Evolutionary conservation across 92 coral and sea anemone species (phyloP), one percentile per base, ranked within the genome.

Genomic region (Epizoanthus rinbou): DNA sequence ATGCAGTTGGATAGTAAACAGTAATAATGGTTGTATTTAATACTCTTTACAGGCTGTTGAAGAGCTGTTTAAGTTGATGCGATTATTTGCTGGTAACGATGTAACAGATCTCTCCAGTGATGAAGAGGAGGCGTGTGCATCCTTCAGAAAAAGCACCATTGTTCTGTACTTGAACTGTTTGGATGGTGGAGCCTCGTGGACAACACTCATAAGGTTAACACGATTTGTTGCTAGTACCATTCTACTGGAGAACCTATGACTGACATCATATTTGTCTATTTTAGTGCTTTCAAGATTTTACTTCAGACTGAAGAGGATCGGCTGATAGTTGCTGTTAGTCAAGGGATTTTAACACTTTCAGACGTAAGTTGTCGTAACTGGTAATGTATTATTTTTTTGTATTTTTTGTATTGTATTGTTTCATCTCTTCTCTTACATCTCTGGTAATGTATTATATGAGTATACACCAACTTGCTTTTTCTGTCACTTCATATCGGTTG

Each of bases 291-390:
- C 88, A 96, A 96, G 85, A 89, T 96, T 81, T 85, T 96, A 72
- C 90, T 96, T 22, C 99, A 96, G 72, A 91, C 98, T 9, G 99
- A 96, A 80, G 98, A 96, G 82, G 99, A 96, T 72, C 92, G 95
- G 54, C 82, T 96, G 70, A 96, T 91, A 67, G 98, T 96, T 70
- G 92, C 91, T 7, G 92, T 94, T 43, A 96, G 86, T 69, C 97
- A 96, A 80, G 99, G 99, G 78, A 86, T 96, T 23, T 84, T 96
- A 24, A 91, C 94, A 8, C 76, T 96, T 66, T 91, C 99, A 74
- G 98, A 95, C 54, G 98, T 95, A 89, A 95, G 98, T 80, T 31
- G 16, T 18, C 5, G 18, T 16, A 41, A 45, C 7, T 31, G 19
- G 5, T 47, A 47, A 47, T 47, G 53, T 47, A 47, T 47, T 47